phyloP scores from a whole-genome alignment of 2,888 invertebrate genomes.

The Therioaphis trifolii region DNA sequence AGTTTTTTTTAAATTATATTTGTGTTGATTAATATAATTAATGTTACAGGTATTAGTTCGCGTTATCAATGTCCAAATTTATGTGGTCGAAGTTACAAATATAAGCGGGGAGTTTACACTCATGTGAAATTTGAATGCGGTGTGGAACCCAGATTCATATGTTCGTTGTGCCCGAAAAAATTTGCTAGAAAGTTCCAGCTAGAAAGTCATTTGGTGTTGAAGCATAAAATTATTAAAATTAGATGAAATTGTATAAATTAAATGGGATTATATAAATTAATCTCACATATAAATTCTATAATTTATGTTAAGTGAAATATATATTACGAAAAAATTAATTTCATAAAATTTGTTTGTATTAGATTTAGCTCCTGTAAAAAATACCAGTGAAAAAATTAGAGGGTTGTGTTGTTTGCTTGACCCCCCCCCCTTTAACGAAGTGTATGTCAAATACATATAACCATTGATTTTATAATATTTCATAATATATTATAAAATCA shows the following conservation, averaged over 20 bases:
- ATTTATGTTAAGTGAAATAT: neutral
- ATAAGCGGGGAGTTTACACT: slow-evolving; percentile 68
- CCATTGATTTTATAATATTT: no score
- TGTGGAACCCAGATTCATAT: slow-evolving; percentile 67
- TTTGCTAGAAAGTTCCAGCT: slow-evolving; percentile 63
- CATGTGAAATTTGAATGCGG: slow-evolving; percentile 68
- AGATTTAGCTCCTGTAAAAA: neutral
- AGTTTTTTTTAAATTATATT: slow-evolving; percentile 20
- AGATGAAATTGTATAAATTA: slow-evolving; percentile 8
- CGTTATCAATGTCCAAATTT: slow-evolving; percentile 60
- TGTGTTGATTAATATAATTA: neutral
- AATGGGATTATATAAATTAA: neutral
- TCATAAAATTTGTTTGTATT: neutral
- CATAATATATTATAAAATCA: no score
- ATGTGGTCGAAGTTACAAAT: slow-evolving; percentile 68
- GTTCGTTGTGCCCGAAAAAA: slow-evolving; percentile 66
- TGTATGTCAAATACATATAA: no score
- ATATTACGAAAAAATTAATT: neutral
- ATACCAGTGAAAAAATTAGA: no score
- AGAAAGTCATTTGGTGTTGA: slow-evolving; percentile 61
- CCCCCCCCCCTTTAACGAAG: no score
- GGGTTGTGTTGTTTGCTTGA: neutral
- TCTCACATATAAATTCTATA: no score
- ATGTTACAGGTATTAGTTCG: slow-evolving; percentile 36
- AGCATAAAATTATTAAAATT: slow-evolving; percentile 57